Evolutionary conservation across 2,113 vertebrate genomes (phyloP), one percentile per base, ranked within the genome.

Genomic region (Andinoacara biseriatus): DNA sequence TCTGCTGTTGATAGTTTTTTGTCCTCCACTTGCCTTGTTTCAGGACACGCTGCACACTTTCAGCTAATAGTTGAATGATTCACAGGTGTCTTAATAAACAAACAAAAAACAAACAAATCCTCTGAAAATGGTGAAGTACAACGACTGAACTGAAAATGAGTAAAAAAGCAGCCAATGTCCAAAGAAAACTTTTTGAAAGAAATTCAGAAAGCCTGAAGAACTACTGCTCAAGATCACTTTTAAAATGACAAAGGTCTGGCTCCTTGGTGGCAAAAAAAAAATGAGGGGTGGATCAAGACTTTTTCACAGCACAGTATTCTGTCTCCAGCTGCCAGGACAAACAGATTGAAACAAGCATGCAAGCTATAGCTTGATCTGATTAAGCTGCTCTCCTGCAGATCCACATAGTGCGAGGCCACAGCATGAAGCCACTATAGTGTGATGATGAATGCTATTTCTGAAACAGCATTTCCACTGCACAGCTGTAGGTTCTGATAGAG

Each of bases 371-470:
- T 78, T 18, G 43, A 49, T 22, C 1, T 57, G 15, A 14, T 76
- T 76, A 58, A 18, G 61, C 56, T 31, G 17, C 26, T 46, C 35
- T 81, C 87, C 35, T 63, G 49, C 58, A 15, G 72, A 35, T 72
- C 58, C 5, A 40, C 35, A 24, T 52, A 69, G 26, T 46, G 26
- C 61, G 60, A 59, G 2, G n/a, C 54, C 46, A 59, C 63, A 81
- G 78, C 14, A 5, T 74, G 57, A 80, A 72, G 62, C 29, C 58
- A 31, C 29, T 29, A 38, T 3, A 6, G 2, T 56, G 74, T 11
- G 24, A 29, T 56, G 40, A 80, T 74, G 49, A 77, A 11, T 59
- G 52, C 31, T 58, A 63, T 83, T 89, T 86, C n/a, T 72, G 17
- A 82, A 72, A 54, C 1, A 1, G 14, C 24, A 72, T 54, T 76